Base-by-base conservation (phyloP, 2,888 invertebrate species). In the Phorcus lineatus region DNA sequence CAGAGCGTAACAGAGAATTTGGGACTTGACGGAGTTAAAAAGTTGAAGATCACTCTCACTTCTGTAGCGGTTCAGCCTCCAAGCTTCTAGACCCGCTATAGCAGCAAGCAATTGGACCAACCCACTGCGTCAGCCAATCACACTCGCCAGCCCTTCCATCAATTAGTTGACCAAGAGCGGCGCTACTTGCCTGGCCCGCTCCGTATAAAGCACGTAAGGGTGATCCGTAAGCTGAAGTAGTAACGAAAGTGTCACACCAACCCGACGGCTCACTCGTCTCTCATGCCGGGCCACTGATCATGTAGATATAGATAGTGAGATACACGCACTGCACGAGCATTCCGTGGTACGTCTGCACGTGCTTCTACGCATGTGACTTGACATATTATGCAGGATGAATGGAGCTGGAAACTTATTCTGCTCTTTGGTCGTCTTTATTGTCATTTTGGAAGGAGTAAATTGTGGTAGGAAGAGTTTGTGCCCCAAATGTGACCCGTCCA, bases 401-500 rank as follows among this genome's bases (percentile, higher is more conserved):
- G 76, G 76, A 54, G 53, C 31, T 53, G 76, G 31, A 19, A 77
- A 55, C 52, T 77, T 28, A 31, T 74, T 57, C 77, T 74, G 57
- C 47, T 77, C 31, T 55, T 31, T 22, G 22, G 31, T 55, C 40
- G 70, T 36, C 28, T 55, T 28, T 52, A 28, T 79, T 31, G 62
- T 40, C 57, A 66, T 28, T 52, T 74, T 47, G 16, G 76, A 40
- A 53, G 55, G 28, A 40, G 47, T 53, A 22, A 76, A n/a, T 76
- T 62, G 62, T 13, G 40, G 53, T 17, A 62, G 70, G 54, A 52
- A 77, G 57, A 78, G 67, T 54, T 66, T 78, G 16, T 85, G 85
- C 57, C 82, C 76, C 1, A 81, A 77, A 54, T 88, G 88, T 82
- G 85, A 86, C 55, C 80, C 81, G 70, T 77, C 81, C n/a, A 81